Evolutionary conservation across 64 coral and sea anemone genomes (phyloP).

Genomic region (Pocillopora verrucosa): DNA sequence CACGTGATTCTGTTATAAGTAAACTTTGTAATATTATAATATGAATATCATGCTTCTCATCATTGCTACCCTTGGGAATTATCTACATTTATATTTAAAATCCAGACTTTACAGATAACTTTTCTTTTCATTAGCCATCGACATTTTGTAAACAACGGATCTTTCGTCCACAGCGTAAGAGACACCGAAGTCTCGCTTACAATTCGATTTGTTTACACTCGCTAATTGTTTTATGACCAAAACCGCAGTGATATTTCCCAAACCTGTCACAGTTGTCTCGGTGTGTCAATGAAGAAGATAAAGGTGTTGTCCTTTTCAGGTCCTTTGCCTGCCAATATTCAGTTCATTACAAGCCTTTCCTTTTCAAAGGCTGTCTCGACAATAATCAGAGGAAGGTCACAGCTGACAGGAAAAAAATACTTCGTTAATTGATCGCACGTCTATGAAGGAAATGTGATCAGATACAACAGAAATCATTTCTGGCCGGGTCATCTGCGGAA

Average conservation of each 20-base stretch:
- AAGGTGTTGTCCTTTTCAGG: neutral
- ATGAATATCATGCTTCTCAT: constrained; percentile 15
- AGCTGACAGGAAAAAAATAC: neutral
- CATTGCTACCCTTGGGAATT: constrained; percentile 17
- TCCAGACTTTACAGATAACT: neutral
- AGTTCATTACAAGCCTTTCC: neutral
- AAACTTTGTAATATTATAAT: neutral
- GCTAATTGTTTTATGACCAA: constrained; percentile 33
- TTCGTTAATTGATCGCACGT: neutral
- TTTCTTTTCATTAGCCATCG: neutral
- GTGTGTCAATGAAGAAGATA: neutral
- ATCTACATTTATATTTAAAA: neutral
- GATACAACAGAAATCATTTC: no score
- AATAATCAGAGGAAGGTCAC: neutral
- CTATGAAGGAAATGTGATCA: no score
- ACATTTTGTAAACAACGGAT: neutral
- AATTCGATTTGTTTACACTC: constrained; percentile 22
- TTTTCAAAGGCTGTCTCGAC: neutral
- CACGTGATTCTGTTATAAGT: constrained; percentile 25
- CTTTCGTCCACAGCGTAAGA: neutral
- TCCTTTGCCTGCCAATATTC: neutral
- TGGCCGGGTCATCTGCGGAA: no score
- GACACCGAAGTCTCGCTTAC: neutral
- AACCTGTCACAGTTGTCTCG: neutral
- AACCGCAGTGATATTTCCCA: constrained; percentile 26